These are phyloP conservation scores for Gymnocypris eckloni DNA, from an alignment of 2,797 vertebrate species.

Conservation along the genomic window DNA sequence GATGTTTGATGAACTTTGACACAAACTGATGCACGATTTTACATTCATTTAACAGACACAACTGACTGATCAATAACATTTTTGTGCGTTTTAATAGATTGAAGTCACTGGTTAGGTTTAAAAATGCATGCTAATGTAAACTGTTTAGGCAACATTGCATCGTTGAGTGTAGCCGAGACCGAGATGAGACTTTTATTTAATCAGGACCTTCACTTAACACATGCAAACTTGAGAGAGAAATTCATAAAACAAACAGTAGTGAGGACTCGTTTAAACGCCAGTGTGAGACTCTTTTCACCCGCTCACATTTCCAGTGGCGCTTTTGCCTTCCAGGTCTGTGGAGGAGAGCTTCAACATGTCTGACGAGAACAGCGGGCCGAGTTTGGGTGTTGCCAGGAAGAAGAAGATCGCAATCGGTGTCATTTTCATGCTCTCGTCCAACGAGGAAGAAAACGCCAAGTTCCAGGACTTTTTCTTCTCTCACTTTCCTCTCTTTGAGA, in stretches of 20 bases:
- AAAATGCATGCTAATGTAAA: no score
- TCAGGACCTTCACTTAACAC: neutral
- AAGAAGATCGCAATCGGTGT: constrained; percentile 99
- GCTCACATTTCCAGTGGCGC: neutral
- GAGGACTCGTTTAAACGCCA: neutral
- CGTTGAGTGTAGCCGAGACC: neutral
- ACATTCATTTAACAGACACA: no score
- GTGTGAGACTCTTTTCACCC: neutral
- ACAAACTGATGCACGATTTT: no score
- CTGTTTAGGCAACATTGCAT: neutral
- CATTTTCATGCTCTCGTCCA: constrained; percentile 91
- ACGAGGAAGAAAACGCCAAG: constrained; percentile 90
- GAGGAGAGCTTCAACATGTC: constrained; percentile 99
- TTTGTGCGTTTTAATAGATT: no score
- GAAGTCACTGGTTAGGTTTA: no score
- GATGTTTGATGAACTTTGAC: no score
- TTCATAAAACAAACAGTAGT: neutral
- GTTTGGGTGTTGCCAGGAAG: constrained; percentile 89
- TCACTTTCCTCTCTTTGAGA: constrained; percentile 98
- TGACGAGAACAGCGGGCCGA: constrained; percentile 90
- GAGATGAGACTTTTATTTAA: neutral
- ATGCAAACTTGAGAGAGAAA: neutral
- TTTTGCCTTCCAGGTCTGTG: constrained; percentile 83
- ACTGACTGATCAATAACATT: no score
- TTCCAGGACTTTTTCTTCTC: constrained; percentile 99